Base-by-base conservation (phyloP, 2,797 vertebrate genomes). In the Dromococcyx pavoninus region DNA sequence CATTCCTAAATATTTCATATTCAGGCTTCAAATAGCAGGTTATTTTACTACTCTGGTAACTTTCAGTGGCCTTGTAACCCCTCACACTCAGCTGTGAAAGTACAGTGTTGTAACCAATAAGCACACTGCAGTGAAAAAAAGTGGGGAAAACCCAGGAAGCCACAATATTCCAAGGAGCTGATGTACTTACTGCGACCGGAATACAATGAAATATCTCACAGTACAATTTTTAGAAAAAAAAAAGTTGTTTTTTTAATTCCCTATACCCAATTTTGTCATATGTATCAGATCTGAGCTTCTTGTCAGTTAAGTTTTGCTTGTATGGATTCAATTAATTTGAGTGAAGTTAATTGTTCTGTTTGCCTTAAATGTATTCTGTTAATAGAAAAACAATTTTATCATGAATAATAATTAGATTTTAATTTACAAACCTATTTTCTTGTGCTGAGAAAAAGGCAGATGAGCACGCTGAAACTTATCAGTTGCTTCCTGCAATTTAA, bases 401-500 rank as follows among this genome's bases (percentile, higher is more conserved):
- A 44, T 48, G 22, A 89, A 50, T 62, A 93, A 74, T 24, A 4
- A 27, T 39, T 85, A 78, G 28, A 78, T 88, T 83, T 39, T 50
- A 90, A 93, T 85, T 86, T 79, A 94, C 96, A 95, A 86, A 99
- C 99, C 97, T 97, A 96, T 94, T 96, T 96, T 97, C 56, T 78
- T 98, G 86, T 97, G 98, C 79, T 98, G 98, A 85, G 98, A 98
- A 30, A 97, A 96, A 72, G 98, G 98, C 35, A 98, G 91, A 92
- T 98, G 98, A 61, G 97, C 98, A 96, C 97, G 98, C 74, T 98
- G 99, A 93, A 99, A 99, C 72, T 98, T 98, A 89, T 99, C 98
- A 23, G 99, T 99, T 32, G 98, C 98, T 82, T 99, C 98, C 94
- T 98, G 98, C 62, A 98, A 94, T 85, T 97, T 98, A 61, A 98